Conservation (phyloP, 2,888 invertebrate genomes). For the Physocephala rufipes region DNA sequence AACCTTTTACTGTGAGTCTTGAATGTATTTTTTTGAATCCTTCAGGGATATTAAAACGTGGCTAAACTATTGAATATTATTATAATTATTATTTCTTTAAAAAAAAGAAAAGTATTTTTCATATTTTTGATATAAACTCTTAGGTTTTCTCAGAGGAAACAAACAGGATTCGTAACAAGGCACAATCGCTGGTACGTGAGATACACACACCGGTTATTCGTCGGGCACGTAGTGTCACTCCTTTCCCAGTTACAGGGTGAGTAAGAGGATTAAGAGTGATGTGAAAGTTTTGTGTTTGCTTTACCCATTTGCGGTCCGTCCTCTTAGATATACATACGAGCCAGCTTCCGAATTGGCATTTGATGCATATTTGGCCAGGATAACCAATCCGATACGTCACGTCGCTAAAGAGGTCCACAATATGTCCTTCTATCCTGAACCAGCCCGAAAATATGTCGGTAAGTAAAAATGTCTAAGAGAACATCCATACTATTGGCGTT, state of each 20-base stretch:
- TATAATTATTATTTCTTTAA: background rate
- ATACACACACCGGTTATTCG: conserved; percentile 81
- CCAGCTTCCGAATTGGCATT: conserved; percentile 61
- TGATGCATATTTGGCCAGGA: conserved; percentile 78
- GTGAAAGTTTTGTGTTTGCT: background rate
- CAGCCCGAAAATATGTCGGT: conserved; percentile 77
- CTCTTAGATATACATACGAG: conserved; percentile 63
- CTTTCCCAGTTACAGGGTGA: conserved; percentile 64
- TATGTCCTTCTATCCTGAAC: conserved; percentile 75
- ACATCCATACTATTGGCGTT: too few species aligned
- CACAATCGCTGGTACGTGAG: conserved; percentile 77
- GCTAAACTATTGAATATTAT: background rate
- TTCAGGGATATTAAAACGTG: background rate
- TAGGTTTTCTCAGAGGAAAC: conserved; percentile 86
- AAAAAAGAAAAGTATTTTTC: background rate
- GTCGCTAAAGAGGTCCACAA: conserved; percentile 72
- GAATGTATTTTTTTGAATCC: conserved; percentile 10
- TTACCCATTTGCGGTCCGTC: background rate
- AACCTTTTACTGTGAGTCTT: conserved; percentile 75
- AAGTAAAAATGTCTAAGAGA: conserved; percentile 52
- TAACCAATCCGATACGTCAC: conserved; percentile 73
- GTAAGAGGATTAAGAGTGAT: conserved; percentile 32
- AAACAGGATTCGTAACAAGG: conserved; percentile 81
- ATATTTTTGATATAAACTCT: background rate
- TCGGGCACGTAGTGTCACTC: conserved; percentile 71